Base-by-base conservation (phyloP, 2,797 vertebrate genomes). In the Crenichthys baileyi region DNA sequence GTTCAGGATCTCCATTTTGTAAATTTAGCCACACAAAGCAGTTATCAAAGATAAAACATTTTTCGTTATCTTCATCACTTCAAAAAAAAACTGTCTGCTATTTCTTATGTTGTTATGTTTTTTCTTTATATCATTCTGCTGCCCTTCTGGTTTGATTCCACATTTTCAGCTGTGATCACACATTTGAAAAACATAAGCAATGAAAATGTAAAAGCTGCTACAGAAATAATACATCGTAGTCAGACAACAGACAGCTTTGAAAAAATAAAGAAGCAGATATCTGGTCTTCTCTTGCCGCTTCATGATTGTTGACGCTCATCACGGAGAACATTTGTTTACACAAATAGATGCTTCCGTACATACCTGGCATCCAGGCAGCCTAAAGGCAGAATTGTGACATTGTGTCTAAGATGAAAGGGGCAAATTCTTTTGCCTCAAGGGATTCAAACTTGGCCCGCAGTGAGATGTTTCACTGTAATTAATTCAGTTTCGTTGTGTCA, bases 351-450 rank as follows among this genome's bases (percentile, higher is more conserved):
- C 78, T 88, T 87, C 73, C 83, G 83, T 91, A 89, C 82, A 75
- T 78, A 77, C 65, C 58, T 58, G 4, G 73, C 60, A 67, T 82
- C 46, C 84, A 85, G 81, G 88, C 84, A 85, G 85, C 87, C 88
- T 87, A 72, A 79, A 90, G 93, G 92, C 84, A 58, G 89, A 91
- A 87, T 85, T 75, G 84, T 92, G 87, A 85, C 87, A 87, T 91
- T 92, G 92, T 91, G 87, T 90, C 82, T 83, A 83, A 92, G 92
- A 93, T 93, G 89, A 94, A 94, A 93, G 85, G 86, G 87, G 82
- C 81, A 88, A 90, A 92, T 83, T 87, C 81, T 84, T 83, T 87
- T 75, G 84, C 92, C 90, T 91, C 83, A 18, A 84, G 90, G 90
- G 90, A 91, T 89, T 89, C 85, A 83, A 85, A 93, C 87, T 87